Percentiles rank a stretch among this genome's conserved stretches.
Evolutionary conservation across 2,113 vertebrate species (phyloP).

Genomic region (Caranx melampygus): DNA sequence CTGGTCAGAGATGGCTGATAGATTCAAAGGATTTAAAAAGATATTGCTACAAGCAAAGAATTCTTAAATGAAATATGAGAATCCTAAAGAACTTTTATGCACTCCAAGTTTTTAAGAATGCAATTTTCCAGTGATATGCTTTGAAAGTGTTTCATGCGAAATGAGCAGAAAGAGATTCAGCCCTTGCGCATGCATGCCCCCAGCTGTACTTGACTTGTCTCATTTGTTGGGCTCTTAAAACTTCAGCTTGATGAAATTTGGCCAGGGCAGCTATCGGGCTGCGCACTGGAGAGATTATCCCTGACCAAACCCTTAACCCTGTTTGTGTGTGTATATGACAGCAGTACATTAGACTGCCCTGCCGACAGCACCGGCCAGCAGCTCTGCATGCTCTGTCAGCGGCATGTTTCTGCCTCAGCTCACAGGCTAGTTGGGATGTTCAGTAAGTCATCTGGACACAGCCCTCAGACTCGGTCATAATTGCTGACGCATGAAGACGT

Average conservation of each 20-base stretch:
- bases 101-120: conserved; percentile 3
- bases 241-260: conserved; percentile 39
- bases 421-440: conserved; percentile 41
- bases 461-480: conserved; percentile 14
- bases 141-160: conserved; percentile 51
- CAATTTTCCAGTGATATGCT: background rate
- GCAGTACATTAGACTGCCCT: conserved; percentile 27
- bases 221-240: conserved; percentile 39
- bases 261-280: conserved; percentile 15
- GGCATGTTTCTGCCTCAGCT: conserved; percentile 62
- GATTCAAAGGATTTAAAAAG: background rate
- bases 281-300: conserved; percentile 54
- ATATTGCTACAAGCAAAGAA: background rate
- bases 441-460: conserved; percentile 35
- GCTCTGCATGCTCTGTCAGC: conserved; percentile 58
- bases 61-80: background rate
- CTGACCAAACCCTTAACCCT: conserved; percentile 46
- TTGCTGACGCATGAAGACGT: conserved; percentile 36
- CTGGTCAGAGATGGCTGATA: background rate
- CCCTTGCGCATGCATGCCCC: conserved; percentile 21
- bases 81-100: background rate
- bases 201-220: conserved; percentile 23
- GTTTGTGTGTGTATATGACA: conserved; percentile 36
- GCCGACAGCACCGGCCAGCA: conserved; percentile 13
- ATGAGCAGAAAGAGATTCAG: conserved; percentile 34